Evolutionary conservation across 2,797 vertebrate species (phyloP).

Genomic region (Chiloscyllium punctatum): DNA sequence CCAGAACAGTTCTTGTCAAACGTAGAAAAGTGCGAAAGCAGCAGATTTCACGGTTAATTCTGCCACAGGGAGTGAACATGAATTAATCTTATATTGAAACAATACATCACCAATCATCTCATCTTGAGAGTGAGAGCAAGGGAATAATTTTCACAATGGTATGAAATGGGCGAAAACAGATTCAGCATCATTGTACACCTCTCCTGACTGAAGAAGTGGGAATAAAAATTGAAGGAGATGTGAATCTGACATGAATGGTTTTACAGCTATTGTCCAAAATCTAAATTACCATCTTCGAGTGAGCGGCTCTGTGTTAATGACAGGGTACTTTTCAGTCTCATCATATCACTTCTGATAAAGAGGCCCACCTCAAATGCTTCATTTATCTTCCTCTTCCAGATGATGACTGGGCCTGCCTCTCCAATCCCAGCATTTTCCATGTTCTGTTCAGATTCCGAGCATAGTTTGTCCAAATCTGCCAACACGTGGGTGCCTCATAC

Average conservation of each 20-base stretch:
- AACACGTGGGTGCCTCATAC: not conserved
- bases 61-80: too few relatives aligned
- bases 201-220: not conserved
- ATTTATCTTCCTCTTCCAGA: not conserved
- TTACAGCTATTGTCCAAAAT: not conserved
- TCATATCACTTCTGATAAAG: not conserved
- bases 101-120: not conserved
- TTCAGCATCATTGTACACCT: not conserved
- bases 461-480: not conserved
- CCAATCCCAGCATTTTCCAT: not conserved
- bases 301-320: not conserved
- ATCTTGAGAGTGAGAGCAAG: not conserved
- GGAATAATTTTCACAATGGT: not conserved
- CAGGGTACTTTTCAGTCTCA: not conserved
- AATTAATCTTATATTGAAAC: not conserved
- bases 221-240: not conserved
- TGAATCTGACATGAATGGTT: not conserved
- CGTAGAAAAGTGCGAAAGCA: not conserved
- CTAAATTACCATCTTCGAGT: not conserved
- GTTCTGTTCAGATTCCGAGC: not conserved
- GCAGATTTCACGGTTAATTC: not conserved
- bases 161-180: not conserved
- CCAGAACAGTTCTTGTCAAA: not conserved
- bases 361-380: not conserved
- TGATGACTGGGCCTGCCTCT: not conserved